Percentiles rank a stretch among this genome's conserved stretches.
These are phyloP conservation scores for Leucoma salicis DNA, from an alignment of 2,888 invertebrate genomes.

Conservation along the genomic window DNA sequence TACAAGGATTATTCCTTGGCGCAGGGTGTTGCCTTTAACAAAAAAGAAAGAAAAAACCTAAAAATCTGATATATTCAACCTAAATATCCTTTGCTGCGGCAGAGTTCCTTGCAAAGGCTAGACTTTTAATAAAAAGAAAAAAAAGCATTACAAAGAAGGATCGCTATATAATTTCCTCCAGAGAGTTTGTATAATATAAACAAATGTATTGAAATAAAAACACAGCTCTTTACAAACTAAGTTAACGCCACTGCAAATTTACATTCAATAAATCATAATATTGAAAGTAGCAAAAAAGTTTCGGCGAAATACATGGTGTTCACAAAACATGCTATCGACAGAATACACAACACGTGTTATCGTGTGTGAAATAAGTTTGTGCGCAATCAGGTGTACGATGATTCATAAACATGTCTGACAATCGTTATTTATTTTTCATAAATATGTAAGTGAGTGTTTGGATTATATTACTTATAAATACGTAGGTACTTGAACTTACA, in stretches of 20 bases:
- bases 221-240: neutral
- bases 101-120: no score
- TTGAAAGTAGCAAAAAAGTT: constrained; percentile 15
- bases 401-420: constrained; percentile 37
- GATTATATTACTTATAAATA: neutral
- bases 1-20: no score
- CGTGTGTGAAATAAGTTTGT: constrained; percentile 38
- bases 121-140: neutral
- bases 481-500: no score
- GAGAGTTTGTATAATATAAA: no score
- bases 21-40: no score
- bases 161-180: no score
- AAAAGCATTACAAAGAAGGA: neutral
- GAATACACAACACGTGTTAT: constrained; percentile 21
- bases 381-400: constrained; percentile 30
- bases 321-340: constrained; percentile 33
- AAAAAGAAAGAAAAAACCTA: no score
- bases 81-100: no score
- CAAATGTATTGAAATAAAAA: no score
- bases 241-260: neutral
- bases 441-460: constrained; percentile 17
- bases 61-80: no score
- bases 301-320: constrained; percentile 19
- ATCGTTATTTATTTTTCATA: constrained; percentile 37
- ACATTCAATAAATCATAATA: constrained; percentile 14